Conservation (phyloP, 2,888 invertebrate genomes). For the Copidosoma aretas region DNA sequence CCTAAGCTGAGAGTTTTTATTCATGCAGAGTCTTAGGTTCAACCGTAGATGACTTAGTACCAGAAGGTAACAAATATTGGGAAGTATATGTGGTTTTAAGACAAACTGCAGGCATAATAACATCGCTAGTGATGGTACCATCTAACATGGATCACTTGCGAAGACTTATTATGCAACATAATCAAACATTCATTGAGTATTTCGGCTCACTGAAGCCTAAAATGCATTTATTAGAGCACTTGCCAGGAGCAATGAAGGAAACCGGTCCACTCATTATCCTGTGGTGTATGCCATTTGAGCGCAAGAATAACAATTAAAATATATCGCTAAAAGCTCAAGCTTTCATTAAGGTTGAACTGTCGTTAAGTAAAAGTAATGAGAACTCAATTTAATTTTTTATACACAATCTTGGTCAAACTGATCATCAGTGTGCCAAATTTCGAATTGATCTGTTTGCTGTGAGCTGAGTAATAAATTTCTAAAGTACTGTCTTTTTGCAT, state of each 20-base stretch:
- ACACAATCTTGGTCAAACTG: no score
- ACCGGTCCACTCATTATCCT: slow-evolving; percentile 4
- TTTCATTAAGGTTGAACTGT: no score
- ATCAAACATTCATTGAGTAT: background rate
- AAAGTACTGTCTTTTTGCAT: no score
- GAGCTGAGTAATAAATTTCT: no score
- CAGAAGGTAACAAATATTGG: slow-evolving; percentile 7
- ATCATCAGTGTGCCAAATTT: no score
- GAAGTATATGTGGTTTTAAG: background rate
- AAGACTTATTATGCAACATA: background rate
- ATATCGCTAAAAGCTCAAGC: no score
- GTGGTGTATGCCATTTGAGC: slow-evolving; percentile 10
- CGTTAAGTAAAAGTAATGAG: no score
- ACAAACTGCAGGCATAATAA: background rate
- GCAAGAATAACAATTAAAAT: slow-evolving; percentile 7
- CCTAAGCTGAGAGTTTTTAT: background rate
- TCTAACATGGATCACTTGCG: background rate
- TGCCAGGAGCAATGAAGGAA: background rate
- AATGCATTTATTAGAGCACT: slow-evolving; percentile 1
- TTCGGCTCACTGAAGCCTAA: slow-evolving; percentile 6
- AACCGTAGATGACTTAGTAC: slow-evolving; percentile 3
- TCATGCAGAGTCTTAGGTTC: background rate
- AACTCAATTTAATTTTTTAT: no score
- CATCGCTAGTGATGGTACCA: background rate
- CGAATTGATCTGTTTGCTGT: no score